These are phyloP conservation scores for Octodonta nipae DNA, from an alignment of 2,888 invertebrate species.

Conservation along the genomic window DNA sequence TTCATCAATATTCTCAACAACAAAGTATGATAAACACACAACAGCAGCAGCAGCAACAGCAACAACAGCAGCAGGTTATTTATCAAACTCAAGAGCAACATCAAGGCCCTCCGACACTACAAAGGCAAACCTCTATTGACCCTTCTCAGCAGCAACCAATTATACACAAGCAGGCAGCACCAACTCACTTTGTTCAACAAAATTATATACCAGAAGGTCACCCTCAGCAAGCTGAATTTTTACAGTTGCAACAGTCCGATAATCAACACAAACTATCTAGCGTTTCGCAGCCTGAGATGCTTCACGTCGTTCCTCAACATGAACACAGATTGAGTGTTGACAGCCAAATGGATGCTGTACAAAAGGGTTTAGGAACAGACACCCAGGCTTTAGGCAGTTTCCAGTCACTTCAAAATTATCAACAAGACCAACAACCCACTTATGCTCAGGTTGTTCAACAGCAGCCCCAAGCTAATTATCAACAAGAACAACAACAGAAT, in stretches of 20 bases:
- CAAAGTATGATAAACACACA: constrained; percentile 12
- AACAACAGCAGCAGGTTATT: constrained; percentile 29
- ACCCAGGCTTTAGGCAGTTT: constrained; percentile 12
- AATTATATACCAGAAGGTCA: constrained; percentile 28
- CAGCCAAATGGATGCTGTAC: constrained; percentile 28
- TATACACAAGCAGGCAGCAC: constrained; percentile 25
- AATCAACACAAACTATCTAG: constrained; percentile 28
- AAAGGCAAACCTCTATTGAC: constrained; percentile 23
- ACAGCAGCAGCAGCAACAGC: constrained; percentile 15
- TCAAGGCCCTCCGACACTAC: constrained; percentile 19
- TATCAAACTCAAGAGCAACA: constrained; percentile 40
- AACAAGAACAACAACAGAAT: constrained; percentile 13
- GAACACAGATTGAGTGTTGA: constrained; percentile 27
- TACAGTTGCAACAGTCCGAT: constrained; percentile 24
- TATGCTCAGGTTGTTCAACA: constrained; percentile 15
- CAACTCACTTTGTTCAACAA: constrained; percentile 28
- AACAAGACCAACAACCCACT: constrained; percentile 13
- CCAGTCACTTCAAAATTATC: constrained; percentile 16
- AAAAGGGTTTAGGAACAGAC: constrained; percentile 9
- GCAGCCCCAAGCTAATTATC: constrained; percentile 10
- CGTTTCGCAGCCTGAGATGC: constrained; percentile 31
- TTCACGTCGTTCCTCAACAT: constrained; percentile 19
- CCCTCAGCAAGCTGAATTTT: constrained; percentile 30
- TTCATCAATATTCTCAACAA: constrained; percentile 14
- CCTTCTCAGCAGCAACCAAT: constrained; percentile 27